phyloP scores from a whole-genome alignment of 1,140 invertebrate species.

The Calycopis cecrops region DNA sequence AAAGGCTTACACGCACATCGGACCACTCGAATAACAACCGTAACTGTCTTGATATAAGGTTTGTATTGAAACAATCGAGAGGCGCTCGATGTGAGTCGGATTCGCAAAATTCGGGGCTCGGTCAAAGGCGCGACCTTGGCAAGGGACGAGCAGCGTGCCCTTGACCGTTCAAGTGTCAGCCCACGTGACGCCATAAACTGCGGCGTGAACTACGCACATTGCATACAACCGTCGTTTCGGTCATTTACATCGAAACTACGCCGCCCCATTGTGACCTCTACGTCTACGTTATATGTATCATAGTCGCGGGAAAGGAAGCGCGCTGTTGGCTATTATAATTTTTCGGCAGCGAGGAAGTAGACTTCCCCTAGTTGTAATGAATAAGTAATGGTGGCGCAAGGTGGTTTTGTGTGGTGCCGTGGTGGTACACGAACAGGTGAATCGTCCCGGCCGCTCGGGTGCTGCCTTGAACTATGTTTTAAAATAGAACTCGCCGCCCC shows the following conservation, averaged over 20 bases:
- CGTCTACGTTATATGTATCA: not conserved
- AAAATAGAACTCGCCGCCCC: too few relatives aligned
- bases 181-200: constrained; percentile 47
- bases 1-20: not conserved
- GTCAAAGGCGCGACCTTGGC: constrained; percentile 45
- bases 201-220: constrained; percentile 33
- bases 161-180: constrained; percentile 41
- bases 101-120: constrained; percentile 38
- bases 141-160: constrained; percentile 39
- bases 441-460: not conserved
- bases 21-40: not conserved
- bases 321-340: not conserved
- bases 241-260: constrained; percentile 18
- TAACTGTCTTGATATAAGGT: not conserved
- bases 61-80: not conserved
- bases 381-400: constrained; percentile 3
- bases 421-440: constrained; percentile 1
- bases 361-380: constrained; percentile 23
- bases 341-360: constrained; percentile 22
- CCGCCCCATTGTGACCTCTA: constrained; percentile 20
- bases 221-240: constrained; percentile 26
- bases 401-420: not conserved
- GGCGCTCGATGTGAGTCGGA: constrained; percentile 22
- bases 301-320: constrained; percentile 7
- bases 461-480: too few relatives aligned